These are phyloP conservation scores for Julus scandinavius DNA, from an alignment of 2,888 invertebrate species.

Conservation along the genomic window DNA sequence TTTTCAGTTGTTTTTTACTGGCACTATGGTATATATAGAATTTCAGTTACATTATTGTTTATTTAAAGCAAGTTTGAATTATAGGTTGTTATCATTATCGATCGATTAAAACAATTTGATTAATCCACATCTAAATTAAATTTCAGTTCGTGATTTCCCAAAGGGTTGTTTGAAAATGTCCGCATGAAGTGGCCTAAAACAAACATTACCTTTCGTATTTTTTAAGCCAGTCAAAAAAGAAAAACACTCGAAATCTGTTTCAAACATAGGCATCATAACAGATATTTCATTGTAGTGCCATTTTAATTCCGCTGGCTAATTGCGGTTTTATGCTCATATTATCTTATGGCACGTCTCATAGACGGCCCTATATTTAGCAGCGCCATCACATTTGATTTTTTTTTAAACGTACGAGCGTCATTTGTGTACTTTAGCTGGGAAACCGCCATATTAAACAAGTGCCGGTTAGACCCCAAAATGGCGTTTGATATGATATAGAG, in stretches of 20 bases:
- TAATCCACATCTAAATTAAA: no score
- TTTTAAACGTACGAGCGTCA: background rate
- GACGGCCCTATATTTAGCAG: background rate
- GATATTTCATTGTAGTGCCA: constrained; percentile 22
- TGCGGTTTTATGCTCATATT: background rate
- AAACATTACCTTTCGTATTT: constrained; percentile 21
- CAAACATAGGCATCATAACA: background rate
- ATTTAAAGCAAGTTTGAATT: no score
- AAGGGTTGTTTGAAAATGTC: background rate
- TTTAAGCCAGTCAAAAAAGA: background rate
- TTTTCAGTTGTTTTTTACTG: no score
- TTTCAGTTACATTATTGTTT: no score
- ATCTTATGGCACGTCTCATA: constrained; percentile 18
- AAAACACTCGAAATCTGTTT: background rate
- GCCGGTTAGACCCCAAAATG: background rate
- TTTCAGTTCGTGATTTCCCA: background rate
- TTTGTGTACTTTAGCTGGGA: constrained; percentile 17
- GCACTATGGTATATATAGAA: no score
- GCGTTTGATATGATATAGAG: constrained; percentile 16
- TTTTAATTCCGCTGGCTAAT: background rate
- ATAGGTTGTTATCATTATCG: no score
- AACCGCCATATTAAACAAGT: constrained; percentile 16
- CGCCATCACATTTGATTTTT: background rate
- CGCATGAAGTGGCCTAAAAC: background rate
- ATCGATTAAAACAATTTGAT: no score